Conservation (phyloP, 2,888 invertebrate genomes). For the Lapara coniferarum region DNA sequence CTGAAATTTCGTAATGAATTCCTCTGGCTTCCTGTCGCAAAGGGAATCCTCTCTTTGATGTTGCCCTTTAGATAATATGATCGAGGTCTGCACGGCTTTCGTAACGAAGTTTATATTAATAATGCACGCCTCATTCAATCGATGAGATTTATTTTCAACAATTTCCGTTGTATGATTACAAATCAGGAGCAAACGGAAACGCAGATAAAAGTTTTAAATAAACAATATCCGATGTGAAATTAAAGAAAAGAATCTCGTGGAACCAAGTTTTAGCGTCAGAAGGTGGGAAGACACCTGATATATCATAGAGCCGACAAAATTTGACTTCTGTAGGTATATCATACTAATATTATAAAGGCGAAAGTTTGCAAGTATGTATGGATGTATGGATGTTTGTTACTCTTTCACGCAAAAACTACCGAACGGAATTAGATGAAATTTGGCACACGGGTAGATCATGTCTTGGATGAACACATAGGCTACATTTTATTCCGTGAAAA, state of each 20-base stretch:
- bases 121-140: background rate
- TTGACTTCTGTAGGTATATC: too few relatives aligned
- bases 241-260: background rate
- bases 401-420: too few relatives aligned
- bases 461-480: too few relatives aligned
- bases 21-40: slow-evolving; percentile 2
- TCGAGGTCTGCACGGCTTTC: background rate
- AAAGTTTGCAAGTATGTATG: too few relatives aligned
- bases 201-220: slow-evolving; percentile 6
- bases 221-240: slow-evolving; percentile 4
- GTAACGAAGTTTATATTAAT: background rate
- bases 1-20: background rate
- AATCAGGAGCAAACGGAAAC: background rate
- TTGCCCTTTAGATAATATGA: slow-evolving; percentile 2
- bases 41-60: slow-evolving; percentile 17
- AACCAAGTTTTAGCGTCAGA: too few relatives aligned
- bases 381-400: too few relatives aligned
- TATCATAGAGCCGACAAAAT: too few relatives aligned
- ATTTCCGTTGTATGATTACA: background rate
- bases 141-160: slow-evolving; percentile 3
- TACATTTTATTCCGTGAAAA: too few relatives aligned
- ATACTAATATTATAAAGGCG: too few relatives aligned
- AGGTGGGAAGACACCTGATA: too few relatives aligned
- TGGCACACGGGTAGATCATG: too few relatives aligned
- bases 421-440: too few relatives aligned